These are phyloP conservation scores for Notamacropus eugenii DNA, from an alignment of 2,797 vertebrate species.

Conservation along the genomic window DNA sequence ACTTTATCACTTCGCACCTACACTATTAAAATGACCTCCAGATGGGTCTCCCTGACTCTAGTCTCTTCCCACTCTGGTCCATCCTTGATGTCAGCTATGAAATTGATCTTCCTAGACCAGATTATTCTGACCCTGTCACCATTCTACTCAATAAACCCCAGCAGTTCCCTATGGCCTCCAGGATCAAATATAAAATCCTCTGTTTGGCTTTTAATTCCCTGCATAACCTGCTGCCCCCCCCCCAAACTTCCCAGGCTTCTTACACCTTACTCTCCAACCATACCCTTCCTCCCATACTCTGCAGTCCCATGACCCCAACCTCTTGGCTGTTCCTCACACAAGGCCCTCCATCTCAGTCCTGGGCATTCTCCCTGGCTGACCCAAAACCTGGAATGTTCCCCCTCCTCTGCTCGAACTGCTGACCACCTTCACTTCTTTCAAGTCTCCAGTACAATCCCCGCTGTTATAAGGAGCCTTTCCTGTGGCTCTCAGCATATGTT, in stretches of 20 bases:
- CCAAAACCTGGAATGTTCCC: background rate
- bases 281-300: background rate
- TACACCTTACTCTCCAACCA: background rate
- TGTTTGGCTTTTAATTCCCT: background rate
- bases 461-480: background rate
- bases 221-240: background rate
- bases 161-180: background rate
- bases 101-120: background rate
- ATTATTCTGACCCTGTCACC: background rate
- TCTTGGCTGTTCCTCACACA: background rate
- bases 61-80: background rate
- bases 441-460: background rate
- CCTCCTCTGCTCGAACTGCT: background rate
- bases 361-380: background rate
- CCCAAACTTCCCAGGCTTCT: background rate
- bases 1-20: background rate
- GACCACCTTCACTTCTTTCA: too few species aligned
- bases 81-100: background rate
- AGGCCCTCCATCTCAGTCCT: background rate
- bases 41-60: background rate
- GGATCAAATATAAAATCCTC: background rate
- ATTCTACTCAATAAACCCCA: background rate
- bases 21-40: background rate
- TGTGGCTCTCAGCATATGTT: background rate
- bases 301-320: rapidly evolving